Evolutionary conservation across 1,140 invertebrate species (phyloP).

Genomic region (Neomicropteryx cornuta): DNA sequence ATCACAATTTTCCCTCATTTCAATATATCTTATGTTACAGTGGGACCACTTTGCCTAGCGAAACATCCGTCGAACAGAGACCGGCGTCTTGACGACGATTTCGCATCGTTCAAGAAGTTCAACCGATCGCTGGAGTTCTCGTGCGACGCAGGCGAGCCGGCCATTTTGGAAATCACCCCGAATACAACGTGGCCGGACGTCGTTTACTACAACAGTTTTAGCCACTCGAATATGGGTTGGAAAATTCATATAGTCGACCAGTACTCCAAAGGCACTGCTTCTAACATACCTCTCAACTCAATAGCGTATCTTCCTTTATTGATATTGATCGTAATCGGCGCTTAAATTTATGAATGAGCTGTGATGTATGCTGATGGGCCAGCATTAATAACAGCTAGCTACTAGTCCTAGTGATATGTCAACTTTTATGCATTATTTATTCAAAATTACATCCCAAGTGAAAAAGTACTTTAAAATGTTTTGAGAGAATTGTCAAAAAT

Average conservation of each 20-base stretch:
- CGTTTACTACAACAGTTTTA: constrained; percentile 91
- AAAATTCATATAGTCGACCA: constrained; percentile 77
- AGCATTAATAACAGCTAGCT: too few relatives aligned
- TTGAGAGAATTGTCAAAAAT: too few relatives aligned
- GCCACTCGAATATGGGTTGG: constrained; percentile 84
- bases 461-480: too few relatives aligned
- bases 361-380: too few relatives aligned
- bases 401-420: not conserved
- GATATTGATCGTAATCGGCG: too few relatives aligned
- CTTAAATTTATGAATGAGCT: too few relatives aligned
- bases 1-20: too few relatives aligned
- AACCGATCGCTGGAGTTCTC: constrained; percentile 58
- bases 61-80: constrained; percentile 53
- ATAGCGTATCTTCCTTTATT: too few relatives aligned
- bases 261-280: constrained; percentile 29
- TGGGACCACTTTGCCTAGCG: constrained; percentile 67
- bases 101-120: constrained; percentile 69
- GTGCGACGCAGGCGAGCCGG: constrained; percentile 61
- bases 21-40: too few relatives aligned
- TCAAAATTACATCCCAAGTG: too few relatives aligned
- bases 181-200: constrained; percentile 85
- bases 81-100: constrained; percentile 67
- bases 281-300: not conserved
- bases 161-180: constrained; percentile 69
- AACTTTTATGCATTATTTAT: not conserved